Conservation (phyloP, 2,797 vertebrate species). For the Acipenser ruthenus region DNA sequence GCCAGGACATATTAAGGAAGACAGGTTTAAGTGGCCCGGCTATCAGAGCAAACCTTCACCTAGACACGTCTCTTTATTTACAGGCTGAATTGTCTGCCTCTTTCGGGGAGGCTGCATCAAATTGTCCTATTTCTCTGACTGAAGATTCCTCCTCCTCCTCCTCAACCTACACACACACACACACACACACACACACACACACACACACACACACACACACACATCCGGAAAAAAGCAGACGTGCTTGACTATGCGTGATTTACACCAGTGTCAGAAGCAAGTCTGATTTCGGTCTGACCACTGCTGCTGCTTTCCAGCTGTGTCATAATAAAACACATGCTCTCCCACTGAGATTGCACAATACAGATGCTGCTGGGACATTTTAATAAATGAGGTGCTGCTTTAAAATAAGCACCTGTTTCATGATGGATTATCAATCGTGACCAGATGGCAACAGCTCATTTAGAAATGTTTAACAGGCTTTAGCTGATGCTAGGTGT, state of each 20-base stretch:
- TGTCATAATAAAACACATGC: not conserved
- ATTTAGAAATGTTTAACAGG: no score
- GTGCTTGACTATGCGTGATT: not conserved
- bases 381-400: conserved; percentile 1
- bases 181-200: no score
- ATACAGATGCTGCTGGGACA: not conserved
- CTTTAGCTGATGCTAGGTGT: no score
- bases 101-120: not conserved
- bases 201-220: no score
- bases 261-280: not conserved
- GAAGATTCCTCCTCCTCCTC: not conserved
- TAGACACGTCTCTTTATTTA: conserved; percentile 9
- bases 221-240: not conserved
- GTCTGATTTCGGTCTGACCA: not conserved
- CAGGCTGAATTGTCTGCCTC: conserved; percentile 1
- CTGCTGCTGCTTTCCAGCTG: not conserved
- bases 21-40: conserved; percentile 8
- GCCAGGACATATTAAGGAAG: conserved; percentile 4
- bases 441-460: no score
- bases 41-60: conserved; percentile 7
- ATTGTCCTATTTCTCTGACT: conserved; percentile 10
- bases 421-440: not conserved
- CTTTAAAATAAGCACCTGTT: not conserved
- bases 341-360: not conserved
- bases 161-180: no score